Conservation (phyloP, 2,888 invertebrate species). For the Eumacrocentrus americanus region DNA sequence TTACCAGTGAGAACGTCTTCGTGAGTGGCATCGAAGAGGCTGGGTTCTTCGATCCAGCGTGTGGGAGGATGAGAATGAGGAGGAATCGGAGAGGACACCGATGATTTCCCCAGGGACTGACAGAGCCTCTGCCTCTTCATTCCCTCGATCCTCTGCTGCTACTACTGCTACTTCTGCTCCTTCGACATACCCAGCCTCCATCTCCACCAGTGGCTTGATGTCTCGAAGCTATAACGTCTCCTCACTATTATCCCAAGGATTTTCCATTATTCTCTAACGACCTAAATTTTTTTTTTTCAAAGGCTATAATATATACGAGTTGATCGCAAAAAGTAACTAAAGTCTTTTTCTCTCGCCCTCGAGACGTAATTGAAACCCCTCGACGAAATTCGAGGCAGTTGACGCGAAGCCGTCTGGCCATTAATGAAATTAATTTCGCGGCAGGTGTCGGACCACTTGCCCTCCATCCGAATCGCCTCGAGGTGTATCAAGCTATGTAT, state of each 20-base stretch:
- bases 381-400: constrained; percentile 21
- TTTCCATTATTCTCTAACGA: too few species aligned
- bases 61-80: constrained; percentile 26
- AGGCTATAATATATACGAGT: too few species aligned
- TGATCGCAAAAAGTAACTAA: not conserved
- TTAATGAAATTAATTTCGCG: constrained; percentile 25
- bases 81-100: constrained; percentile 48
- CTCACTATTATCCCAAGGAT: too few species aligned
- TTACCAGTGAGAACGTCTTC: constrained; percentile 20
- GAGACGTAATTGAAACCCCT: not conserved
- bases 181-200: constrained; percentile 12
- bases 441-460: constrained; percentile 5
- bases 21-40: constrained; percentile 19
- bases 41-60: constrained; percentile 7
- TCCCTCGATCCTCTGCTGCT: constrained; percentile 29
- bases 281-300: too few species aligned
- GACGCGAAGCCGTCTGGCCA: constrained; percentile 16
- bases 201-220: not conserved
- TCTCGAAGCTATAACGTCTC: too few species aligned
- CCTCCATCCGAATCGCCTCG: not conserved
- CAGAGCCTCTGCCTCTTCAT: constrained; percentile 35
- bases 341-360: not conserved
- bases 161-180: not conserved
- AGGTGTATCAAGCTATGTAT: not conserved
- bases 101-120: constrained; percentile 52